These are phyloP conservation scores for Hydrophis major DNA, from an alignment of 2,797 vertebrate species.

Conservation along the genomic window DNA sequence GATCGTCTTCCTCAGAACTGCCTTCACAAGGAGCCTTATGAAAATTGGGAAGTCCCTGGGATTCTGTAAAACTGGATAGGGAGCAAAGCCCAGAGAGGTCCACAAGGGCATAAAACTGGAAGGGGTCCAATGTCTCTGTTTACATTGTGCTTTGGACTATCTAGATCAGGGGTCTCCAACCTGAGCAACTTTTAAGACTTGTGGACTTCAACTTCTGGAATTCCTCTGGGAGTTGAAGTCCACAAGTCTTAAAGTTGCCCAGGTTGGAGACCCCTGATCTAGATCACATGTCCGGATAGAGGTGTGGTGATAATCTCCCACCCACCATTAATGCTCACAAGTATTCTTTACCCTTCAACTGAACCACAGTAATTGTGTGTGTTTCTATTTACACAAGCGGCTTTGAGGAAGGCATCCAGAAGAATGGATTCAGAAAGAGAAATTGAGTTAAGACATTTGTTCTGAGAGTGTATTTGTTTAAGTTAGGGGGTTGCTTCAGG, in stretches of 20 bases:
- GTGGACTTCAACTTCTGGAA: too few relatives aligned
- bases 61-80: not conserved
- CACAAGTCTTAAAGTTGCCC: too few relatives aligned
- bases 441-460: not conserved
- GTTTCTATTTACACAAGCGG: not conserved
- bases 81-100: not conserved
- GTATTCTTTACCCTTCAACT: not conserved
- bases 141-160: not conserved
- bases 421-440: not conserved
- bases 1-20: not conserved
- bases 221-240: too few relatives aligned
- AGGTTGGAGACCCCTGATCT: not conserved
- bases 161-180: not conserved
- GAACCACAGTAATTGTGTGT: not conserved
- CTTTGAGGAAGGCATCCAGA: not conserved
- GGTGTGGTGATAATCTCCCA: not conserved
- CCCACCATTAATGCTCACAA: not conserved
- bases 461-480: not conserved
- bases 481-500: not conserved
- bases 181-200: too few relatives aligned
- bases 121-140: not conserved
- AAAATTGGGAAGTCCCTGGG: not conserved
- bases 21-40: not conserved
- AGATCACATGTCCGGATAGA: not conserved
- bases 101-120: not conserved